Percentiles rank a stretch among this genome's conserved stretches.
These are phyloP conservation scores for Halocynthia aurantium DNA, from an alignment of 23 tunicate genomes.

Conservation along the genomic window DNA sequence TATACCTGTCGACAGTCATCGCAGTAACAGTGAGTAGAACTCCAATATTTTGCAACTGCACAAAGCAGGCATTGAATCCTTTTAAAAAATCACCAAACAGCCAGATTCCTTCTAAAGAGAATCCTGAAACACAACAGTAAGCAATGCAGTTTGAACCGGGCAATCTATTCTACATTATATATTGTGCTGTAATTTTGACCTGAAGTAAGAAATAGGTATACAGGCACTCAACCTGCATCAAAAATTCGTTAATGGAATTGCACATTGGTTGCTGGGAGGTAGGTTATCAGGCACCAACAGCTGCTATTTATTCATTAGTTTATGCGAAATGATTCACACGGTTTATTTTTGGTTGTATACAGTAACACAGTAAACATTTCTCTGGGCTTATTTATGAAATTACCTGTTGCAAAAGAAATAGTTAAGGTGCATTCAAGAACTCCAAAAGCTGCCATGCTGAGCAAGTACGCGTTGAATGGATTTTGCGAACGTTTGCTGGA, in stretches of 20 bases:
- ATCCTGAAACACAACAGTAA: slow-evolving; percentile 29
- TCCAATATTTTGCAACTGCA: slow-evolving; percentile 57
- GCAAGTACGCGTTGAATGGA: slow-evolving; percentile 66
- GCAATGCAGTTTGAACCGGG: no score
- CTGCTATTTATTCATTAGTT: no score
- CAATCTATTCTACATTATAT: no score
- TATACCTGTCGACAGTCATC: slow-evolving; percentile 72
- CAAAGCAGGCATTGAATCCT: slow-evolving; percentile 68
- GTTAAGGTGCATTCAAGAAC: slow-evolving; percentile 79
- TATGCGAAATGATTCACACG: no score
- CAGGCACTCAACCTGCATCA: no score
- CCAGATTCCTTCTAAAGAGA: slow-evolving; percentile 71
- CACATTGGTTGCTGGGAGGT: no score
- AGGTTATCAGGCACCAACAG: no score
- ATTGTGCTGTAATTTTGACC: no score
- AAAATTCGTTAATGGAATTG: no score
- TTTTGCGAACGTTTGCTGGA: slow-evolving; percentile 29
- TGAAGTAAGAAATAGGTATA: no score
- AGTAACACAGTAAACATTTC: no score
- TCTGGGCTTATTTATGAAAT: neutral
- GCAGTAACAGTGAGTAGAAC: slow-evolving; percentile 38
- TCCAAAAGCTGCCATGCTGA: slow-evolving; percentile 71
- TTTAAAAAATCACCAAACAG: slow-evolving; percentile 60
- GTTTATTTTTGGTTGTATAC: no score
- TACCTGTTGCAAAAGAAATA: slow-evolving; percentile 79